Percentiles rank a stretch among this genome's conserved stretches.
phyloP scores from a whole-genome alignment of 2,888 invertebrate genomes.

The Yponomeuta cagnagella region DNA sequence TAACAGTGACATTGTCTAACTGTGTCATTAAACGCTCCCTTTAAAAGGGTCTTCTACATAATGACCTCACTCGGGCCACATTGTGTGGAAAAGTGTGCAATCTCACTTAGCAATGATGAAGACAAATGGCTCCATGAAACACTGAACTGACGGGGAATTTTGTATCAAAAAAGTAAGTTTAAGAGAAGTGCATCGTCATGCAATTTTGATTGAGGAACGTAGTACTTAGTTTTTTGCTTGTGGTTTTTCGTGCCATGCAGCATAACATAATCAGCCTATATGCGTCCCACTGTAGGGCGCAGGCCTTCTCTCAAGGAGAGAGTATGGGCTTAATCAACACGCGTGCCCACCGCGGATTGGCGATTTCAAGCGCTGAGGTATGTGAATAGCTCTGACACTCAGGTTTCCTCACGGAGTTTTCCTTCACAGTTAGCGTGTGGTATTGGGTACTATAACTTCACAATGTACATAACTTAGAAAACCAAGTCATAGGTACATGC shows the following conservation, averaged over 20 bases:
- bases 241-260: not conserved
- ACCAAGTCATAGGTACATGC: too few relatives aligned
- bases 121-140: not conserved
- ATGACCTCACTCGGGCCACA: not conserved
- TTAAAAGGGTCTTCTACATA: not conserved
- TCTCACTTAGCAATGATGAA: slow-evolving; percentile 1
- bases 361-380: too few relatives aligned
- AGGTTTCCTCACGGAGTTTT: too few relatives aligned
- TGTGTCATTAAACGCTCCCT: not conserved
- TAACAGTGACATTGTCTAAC: not conserved
- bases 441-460: too few relatives aligned
- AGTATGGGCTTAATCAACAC: too few relatives aligned
- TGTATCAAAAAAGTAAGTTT: not conserved
- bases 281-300: too few relatives aligned
- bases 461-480: too few relatives aligned
- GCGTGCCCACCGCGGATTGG: too few relatives aligned
- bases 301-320: too few relatives aligned
- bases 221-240: not conserved
- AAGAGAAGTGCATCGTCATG: not conserved
- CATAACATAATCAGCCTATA: too few relatives aligned
- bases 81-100: slow-evolving; percentile 3
- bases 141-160: not conserved
- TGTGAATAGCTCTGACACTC: too few relatives aligned
- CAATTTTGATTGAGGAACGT: not conserved
- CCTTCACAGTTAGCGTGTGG: too few relatives aligned